These are phyloP conservation scores for Athrips mouffetella DNA, from an alignment of 2,888 invertebrate species.

Conservation along the genomic window DNA sequence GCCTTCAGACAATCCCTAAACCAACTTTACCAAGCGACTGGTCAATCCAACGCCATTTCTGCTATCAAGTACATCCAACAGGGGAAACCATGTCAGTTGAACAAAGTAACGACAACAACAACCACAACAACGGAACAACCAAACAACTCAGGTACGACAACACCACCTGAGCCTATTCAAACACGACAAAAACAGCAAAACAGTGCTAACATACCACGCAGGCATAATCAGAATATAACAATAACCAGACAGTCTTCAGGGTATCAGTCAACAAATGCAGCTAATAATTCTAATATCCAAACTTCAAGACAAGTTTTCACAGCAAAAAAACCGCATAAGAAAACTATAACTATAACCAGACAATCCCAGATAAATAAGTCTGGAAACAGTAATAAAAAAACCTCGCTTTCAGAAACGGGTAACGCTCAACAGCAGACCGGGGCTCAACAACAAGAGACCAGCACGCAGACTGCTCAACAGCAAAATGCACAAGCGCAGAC, in stretches of 20 bases:
- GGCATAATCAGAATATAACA: neutral
- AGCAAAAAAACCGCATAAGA: neutral
- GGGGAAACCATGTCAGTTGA: no score
- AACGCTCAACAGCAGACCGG: no score
- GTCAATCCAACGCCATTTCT: neutral
- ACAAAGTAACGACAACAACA: neutral
- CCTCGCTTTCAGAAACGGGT: constrained; percentile 4
- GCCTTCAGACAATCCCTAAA: no score
- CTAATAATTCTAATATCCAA: neutral
- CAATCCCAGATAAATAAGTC: neutral
- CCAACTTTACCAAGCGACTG: neutral
- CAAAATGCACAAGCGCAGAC: no score
- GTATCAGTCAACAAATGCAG: neutral
- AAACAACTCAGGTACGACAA: neutral
- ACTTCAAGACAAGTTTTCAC: neutral
- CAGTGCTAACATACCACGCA: neutral
- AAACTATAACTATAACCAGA: neutral
- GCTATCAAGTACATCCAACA: neutral
- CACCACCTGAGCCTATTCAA: neutral
- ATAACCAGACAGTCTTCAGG: neutral
- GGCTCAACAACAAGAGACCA: no score
- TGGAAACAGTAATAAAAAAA: neutral
- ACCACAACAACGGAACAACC: neutral
- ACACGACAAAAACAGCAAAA: neutral
- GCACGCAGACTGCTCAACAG: no score